Conservation (phyloP, 2,888 invertebrate genomes). For the Norana najaformis region DNA sequence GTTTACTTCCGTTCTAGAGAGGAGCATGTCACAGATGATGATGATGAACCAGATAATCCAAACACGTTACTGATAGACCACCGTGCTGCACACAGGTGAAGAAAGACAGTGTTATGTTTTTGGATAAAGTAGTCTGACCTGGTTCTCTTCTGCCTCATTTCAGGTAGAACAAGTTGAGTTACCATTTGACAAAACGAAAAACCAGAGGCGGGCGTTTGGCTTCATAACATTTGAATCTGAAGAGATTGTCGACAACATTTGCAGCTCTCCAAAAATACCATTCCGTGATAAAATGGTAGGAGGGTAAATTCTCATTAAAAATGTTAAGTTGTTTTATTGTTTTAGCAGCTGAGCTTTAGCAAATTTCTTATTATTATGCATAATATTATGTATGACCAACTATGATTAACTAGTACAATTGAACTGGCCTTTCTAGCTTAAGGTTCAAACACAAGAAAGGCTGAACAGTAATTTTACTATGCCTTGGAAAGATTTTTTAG, state of each 20-base stretch:
- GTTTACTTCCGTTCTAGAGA: too few species aligned
- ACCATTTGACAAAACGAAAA: constrained; percentile 95
- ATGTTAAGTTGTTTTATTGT: not conserved
- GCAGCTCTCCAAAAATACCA: constrained; percentile 80
- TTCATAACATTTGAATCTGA: constrained; percentile 96
- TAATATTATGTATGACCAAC: not conserved
- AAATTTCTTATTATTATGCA: not conserved
- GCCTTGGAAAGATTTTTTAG: not conserved
- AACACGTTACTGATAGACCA: too few species aligned
- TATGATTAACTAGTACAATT: not conserved
- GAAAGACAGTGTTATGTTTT: too few species aligned
- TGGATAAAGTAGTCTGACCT: not conserved
- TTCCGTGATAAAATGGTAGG: constrained; percentile 92
- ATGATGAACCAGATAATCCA: too few species aligned
- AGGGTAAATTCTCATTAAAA: not conserved
- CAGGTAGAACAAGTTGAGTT: constrained; percentile 95
- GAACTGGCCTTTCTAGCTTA: not conserved
- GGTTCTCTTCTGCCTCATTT: not conserved
- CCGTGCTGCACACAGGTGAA: too few species aligned
- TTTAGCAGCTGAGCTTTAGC: not conserved
- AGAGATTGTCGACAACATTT: constrained; percentile 85
- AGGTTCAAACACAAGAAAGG: not conserved
- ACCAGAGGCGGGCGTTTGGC: constrained; percentile 93
- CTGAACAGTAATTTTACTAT: not conserved
- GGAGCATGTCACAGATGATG: too few species aligned